Evolutionary conservation across 1,140 invertebrate species (phyloP), one percentile per base, ranked within the genome.

Genomic region (Drosophila virilis): DNA sequence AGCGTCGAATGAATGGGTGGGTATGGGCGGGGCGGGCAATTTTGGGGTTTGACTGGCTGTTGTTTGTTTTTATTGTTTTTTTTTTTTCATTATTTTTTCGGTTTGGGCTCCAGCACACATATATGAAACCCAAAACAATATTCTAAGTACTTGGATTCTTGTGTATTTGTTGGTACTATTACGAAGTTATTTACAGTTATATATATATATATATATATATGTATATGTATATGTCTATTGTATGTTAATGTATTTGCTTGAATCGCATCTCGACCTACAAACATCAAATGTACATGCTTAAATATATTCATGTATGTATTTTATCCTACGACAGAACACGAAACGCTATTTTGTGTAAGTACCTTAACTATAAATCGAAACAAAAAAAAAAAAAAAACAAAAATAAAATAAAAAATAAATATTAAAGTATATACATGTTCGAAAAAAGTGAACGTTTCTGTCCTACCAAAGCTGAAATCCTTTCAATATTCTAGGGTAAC

Each of bases 271-370:
- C 48, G 48, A 50, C 15, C 22, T n/a, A 50, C 28, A 13, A 50
- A 28, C 4, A 28, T 46, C 15, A 59, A 48, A 59, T 48, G 45
- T 48, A 52, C 15, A 22, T 52, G 60, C 38, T 35, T 59, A 48
- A 40, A 51, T 13, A 57, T 60, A 37, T 43, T 33, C 61, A 15
- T 50, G 35, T 52, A 43, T 60, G 50, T 74, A 69, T 74, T 70
- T 74, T 64, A 74, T 60, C 15, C 69, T 48, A 71, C 59, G 13
- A 64, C 13, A 61, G 46, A 51, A 32, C 17, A 58, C 12, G 10
- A 9, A 32, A 42, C 8, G 37, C 37, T 52, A 65, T 59, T 59
- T 40, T n/a, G 12, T 69, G 57, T 55, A 61, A 61, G 50, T 48
- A 67, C 40, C 46, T 52, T 67, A 59, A 58, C 33, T 46, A 52